These are phyloP conservation scores for Drosophila lacertosa DNA, from an alignment of 1,140 invertebrate genomes.

Conservation along the genomic window DNA sequence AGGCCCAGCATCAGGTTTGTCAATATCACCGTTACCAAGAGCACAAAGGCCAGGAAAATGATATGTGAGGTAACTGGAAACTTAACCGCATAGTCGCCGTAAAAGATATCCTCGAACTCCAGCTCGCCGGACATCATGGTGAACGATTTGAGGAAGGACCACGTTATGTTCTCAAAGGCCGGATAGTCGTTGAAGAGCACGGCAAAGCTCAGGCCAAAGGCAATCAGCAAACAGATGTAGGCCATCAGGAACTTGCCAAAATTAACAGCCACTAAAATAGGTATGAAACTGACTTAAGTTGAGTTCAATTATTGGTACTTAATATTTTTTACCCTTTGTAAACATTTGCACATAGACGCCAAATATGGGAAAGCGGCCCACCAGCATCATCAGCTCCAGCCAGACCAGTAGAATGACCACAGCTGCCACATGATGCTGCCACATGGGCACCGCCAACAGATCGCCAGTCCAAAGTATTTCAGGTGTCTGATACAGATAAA, in stretches of 20 bases:
- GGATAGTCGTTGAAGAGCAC: constrained; percentile 91
- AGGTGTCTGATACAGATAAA: constrained; percentile 63
- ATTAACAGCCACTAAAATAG: constrained; percentile 88
- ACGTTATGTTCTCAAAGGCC: constrained; percentile 87
- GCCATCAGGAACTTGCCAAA: constrained; percentile 93
- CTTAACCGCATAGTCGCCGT: constrained; percentile 85
- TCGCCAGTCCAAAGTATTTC: constrained; percentile 62
- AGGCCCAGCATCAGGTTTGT: constrained; percentile 94
- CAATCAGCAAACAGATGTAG: constrained; percentile 91
- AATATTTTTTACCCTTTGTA: constrained; percentile 86
- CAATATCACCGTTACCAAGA: constrained; percentile 93
- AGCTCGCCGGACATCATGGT: constrained; percentile 96
- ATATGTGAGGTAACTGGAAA: constrained; percentile 90
- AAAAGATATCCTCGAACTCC: constrained; percentile 94
- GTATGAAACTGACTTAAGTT: constrained; percentile 19
- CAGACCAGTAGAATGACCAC: constrained; percentile 91
- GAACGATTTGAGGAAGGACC: constrained; percentile 90
- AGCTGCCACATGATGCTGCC: constrained; percentile 92
- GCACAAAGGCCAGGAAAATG: constrained; percentile 90
- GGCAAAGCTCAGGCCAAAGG: constrained; percentile 91
- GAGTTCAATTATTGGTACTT: constrained; percentile 85
- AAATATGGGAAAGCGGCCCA: constrained; percentile 93
- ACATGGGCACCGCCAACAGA: constrained; percentile 83
- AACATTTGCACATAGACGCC: constrained; percentile 95
- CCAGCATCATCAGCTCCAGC: constrained; percentile 92